Evolutionary conservation across 2,888 invertebrate genomes (phyloP).

Genomic region (Apomyelois bistriatella): DNA sequence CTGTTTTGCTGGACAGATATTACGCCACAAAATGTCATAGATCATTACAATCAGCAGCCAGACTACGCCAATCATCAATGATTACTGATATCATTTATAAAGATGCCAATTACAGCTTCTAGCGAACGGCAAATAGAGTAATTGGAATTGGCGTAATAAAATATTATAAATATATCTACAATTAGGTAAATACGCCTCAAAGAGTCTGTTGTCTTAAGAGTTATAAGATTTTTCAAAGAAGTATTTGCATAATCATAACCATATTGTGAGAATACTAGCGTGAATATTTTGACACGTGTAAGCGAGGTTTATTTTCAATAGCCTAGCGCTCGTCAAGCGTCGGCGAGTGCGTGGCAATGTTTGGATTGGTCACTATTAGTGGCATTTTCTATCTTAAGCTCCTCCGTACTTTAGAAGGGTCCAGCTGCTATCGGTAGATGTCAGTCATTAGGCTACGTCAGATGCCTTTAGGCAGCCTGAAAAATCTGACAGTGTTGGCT

Average conservation of each 20-base stretch:
- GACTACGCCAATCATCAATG: slow-evolving; percentile 4
- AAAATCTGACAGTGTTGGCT: too few relatives aligned
- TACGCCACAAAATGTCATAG: slow-evolving; percentile 4
- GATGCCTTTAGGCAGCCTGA: too few relatives aligned
- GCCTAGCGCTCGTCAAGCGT: not conserved
- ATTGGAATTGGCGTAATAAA: slow-evolving; percentile 5
- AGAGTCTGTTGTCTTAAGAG: not conserved
- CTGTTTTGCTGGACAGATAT: not conserved
- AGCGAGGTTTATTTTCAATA: not conserved
- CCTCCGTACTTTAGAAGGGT: too few relatives aligned
- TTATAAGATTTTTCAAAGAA: slow-evolving; percentile 1
- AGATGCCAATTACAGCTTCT: slow-evolving; percentile 7
- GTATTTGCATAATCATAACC: slow-evolving; percentile 2
- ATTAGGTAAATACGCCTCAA: not conserved
- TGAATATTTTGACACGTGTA: not conserved
- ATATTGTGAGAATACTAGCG: not conserved
- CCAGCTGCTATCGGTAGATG: too few relatives aligned
- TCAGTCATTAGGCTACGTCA: too few relatives aligned
- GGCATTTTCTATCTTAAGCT: too few relatives aligned
- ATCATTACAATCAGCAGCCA: not conserved
- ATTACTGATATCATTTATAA: slow-evolving; percentile 12
- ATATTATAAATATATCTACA: not conserved
- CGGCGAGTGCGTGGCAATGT: too few relatives aligned
- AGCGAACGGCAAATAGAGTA: slow-evolving; percentile 10
- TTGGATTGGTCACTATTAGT: too few relatives aligned